Evolutionary conservation across 2,797 vertebrate genomes (phyloP).

Genomic region (Gephyroberyx darwinii): DNA sequence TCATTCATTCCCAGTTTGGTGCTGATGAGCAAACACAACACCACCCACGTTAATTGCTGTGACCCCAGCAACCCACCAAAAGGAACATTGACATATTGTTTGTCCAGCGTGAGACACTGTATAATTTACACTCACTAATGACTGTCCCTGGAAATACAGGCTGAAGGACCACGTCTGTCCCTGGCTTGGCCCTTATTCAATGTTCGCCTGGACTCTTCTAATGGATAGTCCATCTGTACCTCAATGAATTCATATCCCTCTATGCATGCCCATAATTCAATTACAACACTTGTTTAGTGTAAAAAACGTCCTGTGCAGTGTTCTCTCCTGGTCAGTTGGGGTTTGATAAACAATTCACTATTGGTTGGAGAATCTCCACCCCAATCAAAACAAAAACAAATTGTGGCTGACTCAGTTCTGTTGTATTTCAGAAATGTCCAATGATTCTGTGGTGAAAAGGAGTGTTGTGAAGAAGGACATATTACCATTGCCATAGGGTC

Average conservation of each 20-base stretch:
- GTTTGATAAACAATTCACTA: conserved; percentile 71
- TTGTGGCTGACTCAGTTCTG: conserved; percentile 45
- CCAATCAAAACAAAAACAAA: conserved; percentile 75
- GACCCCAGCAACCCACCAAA: conserved; percentile 78
- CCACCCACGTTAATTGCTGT: conserved; percentile 80
- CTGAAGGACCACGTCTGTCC: conserved; percentile 80
- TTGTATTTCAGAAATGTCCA: conserved; percentile 59
- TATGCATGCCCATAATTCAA: conserved; percentile 78
- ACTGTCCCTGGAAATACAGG: conserved; percentile 77
- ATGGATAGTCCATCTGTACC: conserved; percentile 80
- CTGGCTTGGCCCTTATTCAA: conserved; percentile 79
- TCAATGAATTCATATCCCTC: conserved; percentile 79
- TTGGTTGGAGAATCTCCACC: conserved; percentile 69
- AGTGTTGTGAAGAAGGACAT: conserved; percentile 76
- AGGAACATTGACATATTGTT: conserved; percentile 87
- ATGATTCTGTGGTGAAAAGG: conserved; percentile 60
- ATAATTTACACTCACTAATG: conserved; percentile 85
- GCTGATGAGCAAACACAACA: conserved; percentile 81
- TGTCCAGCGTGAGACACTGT: conserved; percentile 83
- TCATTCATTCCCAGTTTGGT: conserved; percentile 76
- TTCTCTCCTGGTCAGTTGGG: conserved; percentile 64
- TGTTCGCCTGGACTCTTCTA: conserved; percentile 72
- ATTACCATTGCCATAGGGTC: conserved; percentile 80
- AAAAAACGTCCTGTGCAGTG: conserved; percentile 57
- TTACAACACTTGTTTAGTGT: conserved; percentile 75